Evolutionary conservation across 2,888 invertebrate genomes (phyloP).

Genomic region (Megalurothrips usitatus): DNA sequence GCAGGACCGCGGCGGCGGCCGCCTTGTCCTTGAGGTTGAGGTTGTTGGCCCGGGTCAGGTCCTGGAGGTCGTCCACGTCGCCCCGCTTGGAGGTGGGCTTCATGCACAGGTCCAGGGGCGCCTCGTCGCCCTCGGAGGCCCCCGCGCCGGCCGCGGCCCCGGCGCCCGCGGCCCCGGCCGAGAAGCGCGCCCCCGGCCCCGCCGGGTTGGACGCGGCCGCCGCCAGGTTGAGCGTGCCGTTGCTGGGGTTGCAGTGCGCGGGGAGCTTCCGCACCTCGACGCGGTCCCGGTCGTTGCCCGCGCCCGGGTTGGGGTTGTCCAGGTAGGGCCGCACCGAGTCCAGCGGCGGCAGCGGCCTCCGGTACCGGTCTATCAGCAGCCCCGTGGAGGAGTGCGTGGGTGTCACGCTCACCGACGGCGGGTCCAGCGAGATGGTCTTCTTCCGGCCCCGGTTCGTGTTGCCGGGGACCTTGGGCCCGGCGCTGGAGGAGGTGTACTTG

Average conservation of each 20-base stretch:
- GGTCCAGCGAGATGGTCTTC: conserved; percentile 83
- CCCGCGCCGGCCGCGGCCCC: neutral
- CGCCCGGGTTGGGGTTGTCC: conserved; percentile 7
- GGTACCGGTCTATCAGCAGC: conserved; percentile 49
- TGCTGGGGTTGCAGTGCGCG: conserved; percentile 36
- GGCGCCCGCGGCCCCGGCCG: neutral
- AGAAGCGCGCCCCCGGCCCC: neutral
- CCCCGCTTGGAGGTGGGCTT: conserved; percentile 56
- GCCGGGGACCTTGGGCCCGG: conserved; percentile 79
- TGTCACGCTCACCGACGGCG: conserved; percentile 59
- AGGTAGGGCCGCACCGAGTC: conserved; percentile 6
- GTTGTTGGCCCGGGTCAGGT: conserved; percentile 27
- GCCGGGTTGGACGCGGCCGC: neutral
- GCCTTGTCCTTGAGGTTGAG: conserved; percentile 36
- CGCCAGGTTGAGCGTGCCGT: conserved; percentile 35
- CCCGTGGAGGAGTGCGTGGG: conserved; percentile 49
- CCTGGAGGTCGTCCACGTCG: conserved; percentile 39
- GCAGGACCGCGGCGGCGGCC: conserved; percentile 27
- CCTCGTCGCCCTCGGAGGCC: conserved; percentile 57
- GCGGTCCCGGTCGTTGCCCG: conserved; percentile 35
- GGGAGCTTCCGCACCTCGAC: conserved; percentile 39
- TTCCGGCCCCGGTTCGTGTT: conserved; percentile 79
- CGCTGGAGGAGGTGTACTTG: conserved; percentile 81
- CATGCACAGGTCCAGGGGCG: conserved; percentile 76
- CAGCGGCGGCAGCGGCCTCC: conserved; percentile 44